phyloP scores from a whole-genome alignment of 1,140 invertebrate species.

The Drosophila tsacasi region DNA sequence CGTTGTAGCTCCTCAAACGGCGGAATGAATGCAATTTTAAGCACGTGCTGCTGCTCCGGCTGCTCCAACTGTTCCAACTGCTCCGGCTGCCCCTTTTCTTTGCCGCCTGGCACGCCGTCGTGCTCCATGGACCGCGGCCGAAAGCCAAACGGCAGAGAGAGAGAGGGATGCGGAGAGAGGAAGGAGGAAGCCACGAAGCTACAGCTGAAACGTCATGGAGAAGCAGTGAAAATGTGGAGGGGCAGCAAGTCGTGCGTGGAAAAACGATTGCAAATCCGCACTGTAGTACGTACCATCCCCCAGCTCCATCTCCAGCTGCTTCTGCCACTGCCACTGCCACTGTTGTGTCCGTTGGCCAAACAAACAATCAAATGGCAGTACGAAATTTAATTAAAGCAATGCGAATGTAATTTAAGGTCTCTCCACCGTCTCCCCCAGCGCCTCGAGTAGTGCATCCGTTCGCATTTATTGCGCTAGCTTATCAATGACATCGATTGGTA shows the following conservation, averaged over 20 bases:
- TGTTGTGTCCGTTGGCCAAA: conserved; percentile 20
- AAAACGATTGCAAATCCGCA: conserved; percentile 43
- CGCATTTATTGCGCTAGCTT: conserved; percentile 31
- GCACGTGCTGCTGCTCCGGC: conserved; percentile 60
- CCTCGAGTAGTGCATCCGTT: conserved; percentile 9
- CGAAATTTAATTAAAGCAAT: conserved; percentile 74
- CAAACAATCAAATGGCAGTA: conserved; percentile 73
- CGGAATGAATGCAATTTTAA: conserved; percentile 74
- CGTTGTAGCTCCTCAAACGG: conserved; percentile 22
- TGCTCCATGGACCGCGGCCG: conserved; percentile 65
- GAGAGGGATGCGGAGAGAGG: not conserved
- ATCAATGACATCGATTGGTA: conserved; percentile 72
- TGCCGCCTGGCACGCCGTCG: conserved; percentile 35
- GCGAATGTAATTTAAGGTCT: conserved; percentile 28
- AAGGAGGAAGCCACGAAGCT: not conserved
- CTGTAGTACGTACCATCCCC: not conserved
- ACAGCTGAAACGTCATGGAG: not conserved
- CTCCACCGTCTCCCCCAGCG: not conserved
- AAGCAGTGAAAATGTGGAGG: conserved; percentile 3
- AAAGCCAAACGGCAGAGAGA: conserved; percentile 40
- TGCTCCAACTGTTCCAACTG: conserved; percentile 9
- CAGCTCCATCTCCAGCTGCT: conserved; percentile 6
- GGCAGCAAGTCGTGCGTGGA: conserved; percentile 48
- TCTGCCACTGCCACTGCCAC: not conserved
- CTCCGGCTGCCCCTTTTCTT: conserved; percentile 13